These are phyloP conservation scores for Theonella swinhoei DNA, from an alignment of 37 sponge, comb jelly and placozoan genomes.

Conservation along the genomic window DNA sequence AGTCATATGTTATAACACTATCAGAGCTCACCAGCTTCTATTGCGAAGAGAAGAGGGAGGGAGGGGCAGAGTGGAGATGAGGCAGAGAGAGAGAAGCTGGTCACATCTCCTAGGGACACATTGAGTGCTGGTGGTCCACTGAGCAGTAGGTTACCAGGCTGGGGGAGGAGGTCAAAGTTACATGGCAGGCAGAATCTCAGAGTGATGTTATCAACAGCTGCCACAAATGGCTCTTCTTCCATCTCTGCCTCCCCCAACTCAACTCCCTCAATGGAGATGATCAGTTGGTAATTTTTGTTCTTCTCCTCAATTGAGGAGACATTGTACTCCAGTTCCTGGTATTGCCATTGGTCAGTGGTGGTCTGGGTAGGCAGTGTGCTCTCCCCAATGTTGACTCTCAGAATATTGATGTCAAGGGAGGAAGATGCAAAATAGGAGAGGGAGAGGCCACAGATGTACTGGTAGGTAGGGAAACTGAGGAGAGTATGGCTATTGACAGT, in stretches of 20 bases:
- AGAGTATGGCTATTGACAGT: not conserved
- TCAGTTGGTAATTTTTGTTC: not conserved
- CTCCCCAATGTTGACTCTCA: constrained; percentile 10
- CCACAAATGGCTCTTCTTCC: not conserved
- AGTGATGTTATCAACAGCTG: constrained; percentile 42
- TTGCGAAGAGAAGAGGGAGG: constrained; percentile 30
- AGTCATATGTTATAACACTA: not conserved
- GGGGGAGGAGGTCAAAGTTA: constrained; percentile 50
- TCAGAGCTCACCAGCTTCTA: constrained; percentile 44
- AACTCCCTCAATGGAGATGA: not conserved
- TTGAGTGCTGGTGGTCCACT: not conserved
- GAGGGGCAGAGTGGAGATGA: constrained; percentile 51
- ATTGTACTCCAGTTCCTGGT: not conserved
- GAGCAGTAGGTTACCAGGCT: constrained; percentile 22
- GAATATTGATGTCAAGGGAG: constrained; percentile 10
- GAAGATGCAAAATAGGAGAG: constrained; percentile 27
- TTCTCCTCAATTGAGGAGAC: not conserved
- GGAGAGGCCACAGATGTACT: constrained; percentile 30
- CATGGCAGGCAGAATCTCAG: constrained; percentile 63
- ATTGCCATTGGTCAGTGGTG: not conserved
- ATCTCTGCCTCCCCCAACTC: constrained; percentile 32
- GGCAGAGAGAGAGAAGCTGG: constrained; percentile 11
- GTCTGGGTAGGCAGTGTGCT: not conserved
- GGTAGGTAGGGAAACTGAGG: constrained; percentile 40
- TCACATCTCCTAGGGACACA: not conserved